Evolutionary conservation across 2,888 invertebrate genomes (phyloP).

Genomic region (Lagria hirta): DNA sequence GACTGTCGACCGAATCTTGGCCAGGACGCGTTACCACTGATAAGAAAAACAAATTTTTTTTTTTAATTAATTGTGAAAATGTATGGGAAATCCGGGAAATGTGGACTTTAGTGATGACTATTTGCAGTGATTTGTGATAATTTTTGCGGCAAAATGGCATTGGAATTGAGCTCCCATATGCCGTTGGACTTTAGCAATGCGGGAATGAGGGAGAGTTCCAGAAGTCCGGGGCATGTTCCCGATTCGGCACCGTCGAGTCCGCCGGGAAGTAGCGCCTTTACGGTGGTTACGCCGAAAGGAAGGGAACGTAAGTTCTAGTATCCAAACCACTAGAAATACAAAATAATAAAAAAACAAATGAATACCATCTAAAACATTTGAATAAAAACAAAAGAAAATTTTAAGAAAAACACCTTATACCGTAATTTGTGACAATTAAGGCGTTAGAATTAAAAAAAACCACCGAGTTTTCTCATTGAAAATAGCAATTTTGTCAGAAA

Average conservation of each 20-base stretch:
- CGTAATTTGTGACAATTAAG: no score
- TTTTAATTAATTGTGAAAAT: neutral
- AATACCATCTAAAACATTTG: no score
- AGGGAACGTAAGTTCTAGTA: slow-evolving; percentile 39
- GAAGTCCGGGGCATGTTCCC: slow-evolving; percentile 47
- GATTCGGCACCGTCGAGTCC: slow-evolving; percentile 48
- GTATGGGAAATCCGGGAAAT: no score
- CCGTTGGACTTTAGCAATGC: slow-evolving; percentile 66
- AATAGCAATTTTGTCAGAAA: no score
- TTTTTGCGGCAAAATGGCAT: slow-evolving; percentile 49
- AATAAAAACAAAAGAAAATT: no score
- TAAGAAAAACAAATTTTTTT: slow-evolving; percentile 9
- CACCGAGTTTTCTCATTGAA: no score
- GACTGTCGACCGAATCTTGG: slow-evolving; percentile 46
- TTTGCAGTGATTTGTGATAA: slow-evolving; percentile 11
- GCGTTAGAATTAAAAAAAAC: no score
- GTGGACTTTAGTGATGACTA: slow-evolving; percentile 17
- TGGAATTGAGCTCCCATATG: slow-evolving; percentile 65
- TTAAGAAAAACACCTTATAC: no score
- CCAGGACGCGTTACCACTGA: slow-evolving; percentile 39
- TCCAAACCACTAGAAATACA: no score
- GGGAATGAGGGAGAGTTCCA: slow-evolving; percentile 47
- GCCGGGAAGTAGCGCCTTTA: slow-evolving; percentile 61
- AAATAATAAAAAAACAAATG: no score
- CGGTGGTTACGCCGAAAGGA: slow-evolving; percentile 69